A percentile compares a stretch with the other conserved stretches of the same genome.
Evolutionary conservation across 92 coral and sea anemone genomes (phyloP).

Genomic region (Phenganax stokvisi): DNA sequence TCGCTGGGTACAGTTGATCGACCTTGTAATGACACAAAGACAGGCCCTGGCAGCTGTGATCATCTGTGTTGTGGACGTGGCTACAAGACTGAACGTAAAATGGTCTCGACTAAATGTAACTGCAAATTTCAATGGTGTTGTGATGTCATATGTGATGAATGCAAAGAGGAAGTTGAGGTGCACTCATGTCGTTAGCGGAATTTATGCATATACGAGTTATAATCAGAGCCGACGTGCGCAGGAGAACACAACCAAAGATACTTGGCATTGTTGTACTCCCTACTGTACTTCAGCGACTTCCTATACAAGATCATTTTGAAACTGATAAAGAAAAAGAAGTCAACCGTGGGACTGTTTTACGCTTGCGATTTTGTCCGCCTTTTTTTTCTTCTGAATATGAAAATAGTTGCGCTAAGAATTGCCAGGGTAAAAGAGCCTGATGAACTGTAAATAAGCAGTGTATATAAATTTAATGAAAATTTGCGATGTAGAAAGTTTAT

Average conservation of each 20-base stretch:
- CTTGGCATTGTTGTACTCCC: no score
- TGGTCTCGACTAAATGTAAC: slow-evolving; percentile 44
- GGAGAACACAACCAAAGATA: background rate
- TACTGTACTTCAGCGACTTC: no score
- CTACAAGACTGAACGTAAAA: slow-evolving; percentile 54
- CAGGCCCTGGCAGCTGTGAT: slow-evolving; percentile 49
- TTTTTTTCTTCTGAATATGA: no score
- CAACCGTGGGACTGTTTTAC: no score
- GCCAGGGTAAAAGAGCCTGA: no score
- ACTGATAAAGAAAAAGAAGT: no score
- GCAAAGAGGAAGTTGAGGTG: slow-evolving; percentile 53
- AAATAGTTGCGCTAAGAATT: no score
- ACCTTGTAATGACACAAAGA: slow-evolving; percentile 48
- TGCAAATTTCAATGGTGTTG: slow-evolving; percentile 84
- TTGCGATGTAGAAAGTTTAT: no score
- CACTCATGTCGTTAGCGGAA: slow-evolving; percentile 62
- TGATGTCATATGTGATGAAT: slow-evolving; percentile 59
- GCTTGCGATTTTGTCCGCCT: no score
- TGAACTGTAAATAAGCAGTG: no score
- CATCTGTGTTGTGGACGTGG: slow-evolving; percentile 77
- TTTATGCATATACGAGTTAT: background rate
- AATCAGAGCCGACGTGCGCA: background rate
- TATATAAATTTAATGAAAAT: no score
- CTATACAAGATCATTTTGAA: no score
- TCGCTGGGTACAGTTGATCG: slow-evolving; percentile 51